A percentile compares a stretch with the other conserved stretches of the same genome.
Conservation (phyloP, 1,140 invertebrate species). For the Lepidurus couesii region DNA sequence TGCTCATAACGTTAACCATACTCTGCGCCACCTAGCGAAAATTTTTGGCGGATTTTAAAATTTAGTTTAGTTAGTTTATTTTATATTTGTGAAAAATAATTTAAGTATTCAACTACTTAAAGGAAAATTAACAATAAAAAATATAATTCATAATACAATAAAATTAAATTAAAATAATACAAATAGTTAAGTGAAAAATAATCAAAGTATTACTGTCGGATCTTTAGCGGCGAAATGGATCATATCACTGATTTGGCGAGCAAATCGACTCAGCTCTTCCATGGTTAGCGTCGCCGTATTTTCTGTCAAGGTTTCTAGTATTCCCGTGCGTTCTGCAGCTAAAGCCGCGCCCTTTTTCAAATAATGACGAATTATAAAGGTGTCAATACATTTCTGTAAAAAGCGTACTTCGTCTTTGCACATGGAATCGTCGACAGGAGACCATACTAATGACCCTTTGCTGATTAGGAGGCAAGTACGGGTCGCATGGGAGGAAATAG, state of each 20-base stretch:
- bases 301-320: conserved; percentile 39
- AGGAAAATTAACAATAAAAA: neutral
- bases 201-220: conserved; percentile 36
- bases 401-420: conserved; percentile 39
- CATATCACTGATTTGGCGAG: conserved; percentile 37
- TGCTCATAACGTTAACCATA: conserved; percentile 43
- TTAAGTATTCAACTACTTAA: neutral
- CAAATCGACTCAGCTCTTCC: conserved; percentile 39
- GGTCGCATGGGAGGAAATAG: conserved; percentile 25
- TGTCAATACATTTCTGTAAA: too few relatives aligned
- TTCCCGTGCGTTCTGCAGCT: conserved; percentile 37
- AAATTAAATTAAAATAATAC: neutral
- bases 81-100: neutral
- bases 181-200: neutral
- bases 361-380: neutral
- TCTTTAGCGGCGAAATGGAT: conserved; percentile 39
- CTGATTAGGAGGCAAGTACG: conserved; percentile 36
- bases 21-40: conserved; percentile 41
- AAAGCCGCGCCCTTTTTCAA: conserved; percentile 35
- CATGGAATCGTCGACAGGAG: conserved; percentile 29
- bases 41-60: conserved; percentile 11
- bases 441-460: conserved; percentile 36
- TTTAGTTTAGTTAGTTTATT: neutral
- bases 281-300: conserved; percentile 37
- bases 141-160: neutral